Base-by-base conservation (phyloP, 2,113 vertebrate species). In the Pampusana beccarii region DNA sequence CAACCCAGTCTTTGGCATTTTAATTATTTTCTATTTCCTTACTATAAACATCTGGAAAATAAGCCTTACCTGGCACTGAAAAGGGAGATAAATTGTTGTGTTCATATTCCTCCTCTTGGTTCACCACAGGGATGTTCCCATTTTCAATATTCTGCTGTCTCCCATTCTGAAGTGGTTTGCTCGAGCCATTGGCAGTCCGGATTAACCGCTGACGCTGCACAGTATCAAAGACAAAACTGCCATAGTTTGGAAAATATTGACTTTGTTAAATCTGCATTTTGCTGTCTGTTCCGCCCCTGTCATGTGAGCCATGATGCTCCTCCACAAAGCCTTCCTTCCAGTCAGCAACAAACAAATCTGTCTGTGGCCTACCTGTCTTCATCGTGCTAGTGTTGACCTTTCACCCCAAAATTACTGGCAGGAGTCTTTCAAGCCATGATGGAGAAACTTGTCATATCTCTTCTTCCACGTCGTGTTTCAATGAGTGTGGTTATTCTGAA, bases 171-270 rank as follows among this genome's bases (percentile, higher is more conserved):
- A 99, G 97, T 6, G 98, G 98, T 94, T 98, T 98, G 36, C 97
- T 98, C 67, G 99, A 96, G 1, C 99, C 98, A 5, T 99, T 99
- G 28, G 99, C 98, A 1, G 98, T 98, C 10, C 99, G 99, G 89
- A 99, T 99, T 94, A 99, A 98, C 88, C 99, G 98, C 97, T 99
- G 99, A 69, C 99, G 98, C 99, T 99, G 98, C 38, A 80, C 14
- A 92, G 90, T 62, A 25, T 61, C 69, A 88, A 86, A 88, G 40
- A 95, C 26, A 89, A 48, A 97, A 88, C 28, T 40, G 24, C 13
- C 57, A 74, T 1, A 51, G 54, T 91, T 91, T 57, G 75, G 67
- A 57, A 77, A 84, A 48, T 13, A 70, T 2, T 65, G 33, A 66
- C 31, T 73, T 61, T 5, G 16, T 66, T n/a, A 80, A 34, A 80